Base-by-base conservation (phyloP, 2,797 vertebrate species). In the Microctenopoma steveboyesi region DNA sequence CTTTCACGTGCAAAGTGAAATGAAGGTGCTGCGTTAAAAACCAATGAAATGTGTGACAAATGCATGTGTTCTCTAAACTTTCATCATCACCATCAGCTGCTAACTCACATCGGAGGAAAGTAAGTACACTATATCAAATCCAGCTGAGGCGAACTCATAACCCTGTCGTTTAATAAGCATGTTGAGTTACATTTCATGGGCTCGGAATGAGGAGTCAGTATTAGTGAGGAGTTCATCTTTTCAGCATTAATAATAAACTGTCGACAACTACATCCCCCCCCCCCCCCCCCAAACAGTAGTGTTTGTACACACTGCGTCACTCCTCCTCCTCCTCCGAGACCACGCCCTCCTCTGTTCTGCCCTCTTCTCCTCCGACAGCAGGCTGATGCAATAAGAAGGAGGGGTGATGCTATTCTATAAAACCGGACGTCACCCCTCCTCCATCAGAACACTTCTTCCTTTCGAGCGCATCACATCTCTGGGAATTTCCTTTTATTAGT, bases 311-410 rank as follows among this genome's bases (percentile, higher is more conserved):
- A 42, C 40, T 13, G 13, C 40, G 12, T 42, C 40, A 42, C 40
- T 42, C 1, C 9, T 22, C 27, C 16, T n/a, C 13, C 27, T 3
- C 9, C 15, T 22, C 33, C 4, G 33, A 42, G 5, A 4, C 40
- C 12, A 2, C 13, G 40, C 40, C 40, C 30, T 33, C 30, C 37
- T 4, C 37, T 3, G 1, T 1, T 37, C 12, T 30, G 2, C 42
- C 3, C n/a, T 2, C 11, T 1, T 16, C 14, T 8, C 14, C 4
- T 1, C 7, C 7, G 12, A 3, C 42, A 1, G 15, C 1, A 1
- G 78, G 89, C 91, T 92, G 93, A 93, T 93, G 92, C 92, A 94
- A 94, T 27, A 71, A 82, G 7, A 7, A 33, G 30, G 30, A 33
- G 30, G 30, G 30, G 30, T 33, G 30, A 33, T 5, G 30, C 30